Evolutionary conservation across 2,888 invertebrate species (phyloP), one percentile per base, ranked within the genome.

Genomic region (Himalopsyche tibetana): DNA sequence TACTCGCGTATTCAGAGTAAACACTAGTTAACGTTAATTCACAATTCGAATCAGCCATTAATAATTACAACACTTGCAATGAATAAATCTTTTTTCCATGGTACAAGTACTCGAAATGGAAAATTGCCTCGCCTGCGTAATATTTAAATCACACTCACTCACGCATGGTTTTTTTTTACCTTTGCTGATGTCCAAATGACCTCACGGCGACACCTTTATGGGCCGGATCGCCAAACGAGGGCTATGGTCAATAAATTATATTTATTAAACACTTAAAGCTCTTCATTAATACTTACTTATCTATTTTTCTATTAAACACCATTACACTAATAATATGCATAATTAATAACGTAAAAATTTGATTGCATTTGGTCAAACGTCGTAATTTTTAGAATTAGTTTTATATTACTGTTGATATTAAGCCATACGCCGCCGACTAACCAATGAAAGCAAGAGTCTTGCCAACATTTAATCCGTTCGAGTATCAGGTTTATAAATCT

Each of bases 81-180:
- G 40, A 42, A 45, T 80, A 42, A 12, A n/a, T 42, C 80, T 80
- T 45, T 80, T 80, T 51, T 51, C 4, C 51, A 51, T 15, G 51
- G 15, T 15, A 51, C 8, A 51, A 51, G 51, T 51, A 51, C 36
- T 74, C 28, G 3, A 3, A 9, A 4, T 28, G 38, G 28, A 74
- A 74, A 74, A 74, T 38, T 36, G 12, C 74, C 36, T 74, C 74
- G 74, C 74, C 74, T 74, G 74, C 38, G 74, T 36, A 74, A 74
- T 74, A 38, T 74, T 74, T 15, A 12, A 36, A 74, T 28, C 74
- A 38, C 74, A 74, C 74, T 74, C 74, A 38, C 74, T 74, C 74
- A 74, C 74, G 74, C 74, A 74, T 74, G 74, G 12, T 36, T 74
- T 74, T 74, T 74, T 74, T 74, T 74, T 74, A 74, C 74, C 74